Evolutionary conservation across 2,888 invertebrate species (phyloP), one percentile per base, ranked within the genome.

Genomic region (Dicranocentrus wangi): DNA sequence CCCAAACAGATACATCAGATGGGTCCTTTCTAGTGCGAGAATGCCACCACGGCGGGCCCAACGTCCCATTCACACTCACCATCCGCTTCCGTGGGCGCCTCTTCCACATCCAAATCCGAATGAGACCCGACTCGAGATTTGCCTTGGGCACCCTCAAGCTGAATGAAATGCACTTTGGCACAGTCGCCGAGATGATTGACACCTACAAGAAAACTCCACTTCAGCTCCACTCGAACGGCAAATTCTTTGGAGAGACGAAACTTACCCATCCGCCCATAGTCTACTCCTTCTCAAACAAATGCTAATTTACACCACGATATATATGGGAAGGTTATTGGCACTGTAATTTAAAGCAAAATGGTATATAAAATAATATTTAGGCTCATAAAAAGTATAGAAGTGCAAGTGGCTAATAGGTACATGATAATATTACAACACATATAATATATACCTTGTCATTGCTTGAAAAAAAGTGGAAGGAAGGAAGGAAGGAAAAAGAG

Each of bases 181-280:
- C 81, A 19, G 81, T 86, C 1, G 75, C 82, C 15, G 85, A 85
- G 70, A 85, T 86, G 85, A 83, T 86, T 65, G 85, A 86, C 58
- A 84, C 84, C 28, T 86, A 86, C 72, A 84, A 85, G 80, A 86
- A 86, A 68, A 82, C 84, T n/a, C 83, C 84, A n/a, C 75, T 86
- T n/a, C 86, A 86, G 47, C 83, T 86, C 17, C 86, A 86, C 69
- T 84, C 86, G 0, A 86, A 85, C 65, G 86, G 86, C 2, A 86
- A 85, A 68, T 86, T 84, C 75, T 86, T 86, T 71, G 86, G 86
- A 15, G 86, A 86, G 60, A 86, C 86, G 25, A 85, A 85, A 78
- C 80, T 86, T 8, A 86, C 86, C 8, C 84, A 85, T 63, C 86
- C 86, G 17, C 86, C 86, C 1, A 86, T 86, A 55, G 86, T 86